Conservation (phyloP, 37 sponge, comb jelly and placozoan species). For the Chondrosia reniformis region DNA sequence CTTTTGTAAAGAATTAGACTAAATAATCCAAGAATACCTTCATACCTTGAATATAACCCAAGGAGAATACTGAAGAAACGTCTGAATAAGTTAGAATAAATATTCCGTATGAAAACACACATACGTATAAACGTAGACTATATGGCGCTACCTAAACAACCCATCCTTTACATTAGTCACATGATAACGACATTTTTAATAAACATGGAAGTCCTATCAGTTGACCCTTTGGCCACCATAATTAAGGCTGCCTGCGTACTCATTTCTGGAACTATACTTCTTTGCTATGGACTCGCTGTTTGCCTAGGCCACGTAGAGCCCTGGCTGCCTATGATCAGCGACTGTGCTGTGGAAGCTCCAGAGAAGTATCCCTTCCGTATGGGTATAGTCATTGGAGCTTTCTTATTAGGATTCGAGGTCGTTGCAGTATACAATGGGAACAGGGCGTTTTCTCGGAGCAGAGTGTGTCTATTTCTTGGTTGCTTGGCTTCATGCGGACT, state of each 20-base stretch:
- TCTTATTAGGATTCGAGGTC: slow-evolving; percentile 17
- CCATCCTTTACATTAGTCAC: too few species aligned
- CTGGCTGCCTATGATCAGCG: slow-evolving; percentile 88
- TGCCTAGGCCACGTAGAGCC: slow-evolving; percentile 54
- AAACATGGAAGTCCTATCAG: background rate
- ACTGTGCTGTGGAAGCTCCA: slow-evolving; percentile 74
- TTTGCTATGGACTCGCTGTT: slow-evolving; percentile 78
- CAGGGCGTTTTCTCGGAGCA: slow-evolving; percentile 11
- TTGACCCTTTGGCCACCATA: background rate
- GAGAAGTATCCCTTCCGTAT: slow-evolving; percentile 74
- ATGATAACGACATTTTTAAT: too few species aligned
- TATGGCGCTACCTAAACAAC: too few species aligned
- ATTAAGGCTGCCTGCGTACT: background rate
- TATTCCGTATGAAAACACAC: too few species aligned
- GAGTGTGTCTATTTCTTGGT: background rate
- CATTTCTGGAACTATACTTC: slow-evolving; percentile 44
- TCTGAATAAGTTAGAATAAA: too few species aligned
- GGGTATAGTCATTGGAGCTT: slow-evolving; percentile 57
- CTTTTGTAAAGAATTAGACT: too few species aligned
- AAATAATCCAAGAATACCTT: too few species aligned
- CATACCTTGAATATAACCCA: too few species aligned
- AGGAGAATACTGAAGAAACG: too few species aligned
- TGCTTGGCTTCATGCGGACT: slow-evolving; percentile 1
- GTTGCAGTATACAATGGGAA: slow-evolving; percentile 33
- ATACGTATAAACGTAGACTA: too few species aligned